These are phyloP conservation scores for Tiliacea citrago DNA, from an alignment of 2,888 invertebrate species.

Conservation along the genomic window DNA sequence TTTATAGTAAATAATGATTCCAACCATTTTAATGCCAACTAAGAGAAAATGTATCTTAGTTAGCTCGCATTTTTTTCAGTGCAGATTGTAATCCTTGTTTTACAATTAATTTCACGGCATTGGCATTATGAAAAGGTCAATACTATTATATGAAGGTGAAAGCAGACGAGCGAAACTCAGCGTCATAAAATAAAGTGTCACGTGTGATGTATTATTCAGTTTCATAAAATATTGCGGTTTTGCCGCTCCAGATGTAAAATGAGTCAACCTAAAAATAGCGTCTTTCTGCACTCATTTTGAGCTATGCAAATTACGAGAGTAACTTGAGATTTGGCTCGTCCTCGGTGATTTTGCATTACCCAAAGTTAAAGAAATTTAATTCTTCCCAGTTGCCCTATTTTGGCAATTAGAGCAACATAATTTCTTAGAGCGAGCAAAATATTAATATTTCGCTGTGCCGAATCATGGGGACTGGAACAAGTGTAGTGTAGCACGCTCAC, in stretches of 20 bases:
- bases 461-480: too few species aligned
- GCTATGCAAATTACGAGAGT: neutral
- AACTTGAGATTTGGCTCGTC: neutral
- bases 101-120: slow-evolving; percentile 15
- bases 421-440: too few species aligned
- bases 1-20: too few species aligned
- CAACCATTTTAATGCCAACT: too few species aligned
- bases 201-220: neutral
- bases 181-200: neutral
- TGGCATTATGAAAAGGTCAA: neutral
- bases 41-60: too few species aligned
- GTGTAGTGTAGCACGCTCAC: too few species aligned
- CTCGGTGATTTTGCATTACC: neutral
- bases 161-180: neutral
- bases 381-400: neutral
- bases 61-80: too few species aligned
- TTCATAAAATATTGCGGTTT: neutral
- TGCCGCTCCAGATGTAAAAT: neutral
- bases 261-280: neutral
- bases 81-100: slow-evolving; percentile 27
- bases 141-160: neutral
- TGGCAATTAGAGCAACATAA: too few species aligned
- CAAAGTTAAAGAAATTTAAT: neutral
- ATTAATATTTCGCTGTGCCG: too few species aligned
- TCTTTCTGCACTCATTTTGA: neutral